These are phyloP conservation scores for Mizuhopecten yessoensis DNA, from an alignment of 1,140 invertebrate genomes.

Conservation along the genomic window DNA sequence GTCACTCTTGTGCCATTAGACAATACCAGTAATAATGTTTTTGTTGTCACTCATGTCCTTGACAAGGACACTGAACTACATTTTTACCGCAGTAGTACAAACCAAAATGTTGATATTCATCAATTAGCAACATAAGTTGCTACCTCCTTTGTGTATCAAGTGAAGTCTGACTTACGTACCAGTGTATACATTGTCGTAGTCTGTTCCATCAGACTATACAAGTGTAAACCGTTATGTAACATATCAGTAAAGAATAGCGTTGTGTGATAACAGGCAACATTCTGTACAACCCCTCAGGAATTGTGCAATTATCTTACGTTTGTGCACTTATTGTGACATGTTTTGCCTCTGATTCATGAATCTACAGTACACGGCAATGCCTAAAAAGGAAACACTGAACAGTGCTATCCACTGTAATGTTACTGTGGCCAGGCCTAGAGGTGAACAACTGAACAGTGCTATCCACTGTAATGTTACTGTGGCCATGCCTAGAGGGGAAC, in stretches of 20 bases:
- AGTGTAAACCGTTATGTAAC: neutral
- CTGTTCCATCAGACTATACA: neutral
- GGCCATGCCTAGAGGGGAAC: neutral
- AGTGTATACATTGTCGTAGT: neutral
- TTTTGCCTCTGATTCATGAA: neutral
- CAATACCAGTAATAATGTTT: neutral
- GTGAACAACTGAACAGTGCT: no score
- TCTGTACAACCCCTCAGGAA: neutral
- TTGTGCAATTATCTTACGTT: conserved; percentile 1
- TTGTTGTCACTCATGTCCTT: neutral
- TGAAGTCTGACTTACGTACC: neutral
- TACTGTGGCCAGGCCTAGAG: no score
- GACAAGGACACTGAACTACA: neutral
- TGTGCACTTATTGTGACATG: neutral
- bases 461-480: no score
- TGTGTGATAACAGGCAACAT: neutral
- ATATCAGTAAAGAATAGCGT: neutral
- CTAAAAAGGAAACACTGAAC: neutral
- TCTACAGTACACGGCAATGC: neutral
- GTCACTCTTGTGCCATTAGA: no score
- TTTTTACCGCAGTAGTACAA: neutral
- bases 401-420: no score
- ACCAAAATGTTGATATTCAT: neutral
- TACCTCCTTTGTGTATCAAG: neutral
- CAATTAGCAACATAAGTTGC: neutral